These are phyloP conservation scores for Mionectes macconnelli DNA, from an alignment of 2,113 vertebrate genomes.

Conservation along the genomic window DNA sequence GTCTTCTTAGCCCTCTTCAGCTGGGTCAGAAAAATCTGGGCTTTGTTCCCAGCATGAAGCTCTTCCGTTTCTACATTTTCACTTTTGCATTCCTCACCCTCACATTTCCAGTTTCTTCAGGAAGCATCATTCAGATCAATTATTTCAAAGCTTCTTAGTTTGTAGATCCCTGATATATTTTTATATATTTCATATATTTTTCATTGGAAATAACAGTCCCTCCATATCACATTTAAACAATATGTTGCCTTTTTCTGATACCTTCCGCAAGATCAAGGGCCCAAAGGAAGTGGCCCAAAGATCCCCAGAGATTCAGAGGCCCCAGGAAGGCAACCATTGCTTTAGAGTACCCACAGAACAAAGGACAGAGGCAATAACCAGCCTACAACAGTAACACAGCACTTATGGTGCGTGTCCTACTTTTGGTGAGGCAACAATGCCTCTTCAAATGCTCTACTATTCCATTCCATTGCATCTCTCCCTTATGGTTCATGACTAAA, in stretches of 20 bases:
- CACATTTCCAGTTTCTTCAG: neutral
- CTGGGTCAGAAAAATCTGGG: neutral
- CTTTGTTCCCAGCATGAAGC: neutral
- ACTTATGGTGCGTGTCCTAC: fast-evolving
- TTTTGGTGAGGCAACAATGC: neutral
- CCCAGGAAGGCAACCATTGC: neutral
- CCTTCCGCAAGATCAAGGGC: neutral
- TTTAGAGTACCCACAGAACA: neutral
- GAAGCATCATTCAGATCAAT: fast-evolving
- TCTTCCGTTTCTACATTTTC: neutral
- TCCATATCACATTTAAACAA: neutral
- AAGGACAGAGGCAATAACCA: neutral
- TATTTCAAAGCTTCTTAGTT: neutral
- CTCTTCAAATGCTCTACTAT: neutral
- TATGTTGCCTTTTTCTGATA: neutral
- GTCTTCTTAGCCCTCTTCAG: neutral
- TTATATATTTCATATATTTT: too few relatives aligned
- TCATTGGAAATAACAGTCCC: neutral
- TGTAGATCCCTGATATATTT: neutral
- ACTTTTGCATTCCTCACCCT: neutral
- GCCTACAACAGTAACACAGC: neutral
- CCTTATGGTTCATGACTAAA: neutral
- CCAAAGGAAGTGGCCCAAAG: neutral
- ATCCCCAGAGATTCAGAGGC: neutral
- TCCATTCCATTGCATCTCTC: neutral